Conservation (phyloP, 23 tunicate genomes). For the Ciona savignyi region DNA sequence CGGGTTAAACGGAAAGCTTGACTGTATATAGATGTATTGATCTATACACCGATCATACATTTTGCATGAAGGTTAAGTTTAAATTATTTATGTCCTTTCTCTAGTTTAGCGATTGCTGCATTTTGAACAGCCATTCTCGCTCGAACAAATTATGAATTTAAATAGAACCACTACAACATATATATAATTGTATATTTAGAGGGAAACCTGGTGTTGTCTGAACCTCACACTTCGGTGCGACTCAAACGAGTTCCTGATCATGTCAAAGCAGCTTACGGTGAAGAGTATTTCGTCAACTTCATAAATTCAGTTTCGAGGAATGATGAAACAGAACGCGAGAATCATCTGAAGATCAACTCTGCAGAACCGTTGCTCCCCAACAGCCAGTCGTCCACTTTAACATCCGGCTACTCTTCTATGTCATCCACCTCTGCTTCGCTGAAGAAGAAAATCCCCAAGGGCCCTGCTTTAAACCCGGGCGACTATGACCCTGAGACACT, state of each 20-base stretch:
- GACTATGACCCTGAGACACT: not conserved
- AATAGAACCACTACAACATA: no score
- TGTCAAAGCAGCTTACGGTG: conserved; percentile 61
- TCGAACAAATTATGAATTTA: no score
- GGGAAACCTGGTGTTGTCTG: conserved; percentile 33
- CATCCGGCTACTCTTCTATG: conserved; percentile 61
- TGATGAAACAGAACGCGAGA: not conserved
- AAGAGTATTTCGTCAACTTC: conserved; percentile 68
- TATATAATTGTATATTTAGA: no score
- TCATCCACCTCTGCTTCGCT: conserved; percentile 19
- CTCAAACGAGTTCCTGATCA: conserved; percentile 53
- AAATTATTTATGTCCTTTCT: not conserved
- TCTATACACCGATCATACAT: not conserved
- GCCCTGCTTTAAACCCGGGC: not conserved
- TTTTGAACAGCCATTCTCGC: not conserved
- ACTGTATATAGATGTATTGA: not conserved
- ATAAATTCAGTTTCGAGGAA: conserved; percentile 46
- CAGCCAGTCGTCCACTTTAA: conserved; percentile 24
- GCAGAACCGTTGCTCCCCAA: not conserved
- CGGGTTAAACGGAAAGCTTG: no score
- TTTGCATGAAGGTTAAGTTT: not conserved
- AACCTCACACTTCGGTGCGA: conserved; percentile 36
- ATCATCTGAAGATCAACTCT: conserved; percentile 5
- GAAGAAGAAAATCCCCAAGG: conserved; percentile 1
- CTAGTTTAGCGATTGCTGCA: not conserved